Evolutionary conservation across 2,888 invertebrate species (phyloP), one percentile per base, ranked within the genome.

Genomic region (Cacoxenus indagator): DNA sequence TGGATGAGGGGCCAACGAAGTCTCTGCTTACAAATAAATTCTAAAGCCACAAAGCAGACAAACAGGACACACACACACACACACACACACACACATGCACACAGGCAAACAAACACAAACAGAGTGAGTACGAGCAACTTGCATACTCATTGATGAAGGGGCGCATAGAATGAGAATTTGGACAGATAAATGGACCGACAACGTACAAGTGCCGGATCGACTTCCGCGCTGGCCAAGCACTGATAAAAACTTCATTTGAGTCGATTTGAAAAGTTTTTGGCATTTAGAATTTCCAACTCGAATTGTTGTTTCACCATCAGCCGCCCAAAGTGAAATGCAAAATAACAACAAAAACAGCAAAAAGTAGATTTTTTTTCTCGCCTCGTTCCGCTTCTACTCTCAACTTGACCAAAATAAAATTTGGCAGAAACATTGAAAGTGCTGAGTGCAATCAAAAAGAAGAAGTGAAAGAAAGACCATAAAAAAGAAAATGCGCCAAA

Each of bases 221-320:
- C 61, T 62, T 62, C 61, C 61, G 43, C 22, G 61, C 11, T 31
- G 17, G 61, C 45, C 43, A 24, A 61, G 43, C 31, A 43, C 45
- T 62, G 61, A 62, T 62, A 62, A 62, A 62, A 62, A 62, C 61
- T 62, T 62, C 61, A 62, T 62, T 62, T 62, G 22, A 62, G 43
- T 81, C 82, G 81, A 84, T 81, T 81, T 76, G 80, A 80, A 80
- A 80, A 80, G 79, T 84, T 82, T 75, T 69, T 74, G 70, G 72
- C 43, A 61, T 61, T 61, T 61, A 61, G 61, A 37, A 11, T 37
- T 37, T 8, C 37, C 37, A 14, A 37, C 37, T 37, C 37, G 37
- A 37, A 4, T 37, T 4, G 37, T 37, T 37, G 37, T 11, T 8
- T n/a, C n/a, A n/a, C n/a, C n/a, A n/a, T n/a, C n/a, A 8, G 37